Percentiles rank a stretch among this genome's conserved stretches.
These are phyloP conservation scores for Onychostruthus taczanowskii DNA, from an alignment of 2,113 vertebrate species.

Conservation along the genomic window DNA sequence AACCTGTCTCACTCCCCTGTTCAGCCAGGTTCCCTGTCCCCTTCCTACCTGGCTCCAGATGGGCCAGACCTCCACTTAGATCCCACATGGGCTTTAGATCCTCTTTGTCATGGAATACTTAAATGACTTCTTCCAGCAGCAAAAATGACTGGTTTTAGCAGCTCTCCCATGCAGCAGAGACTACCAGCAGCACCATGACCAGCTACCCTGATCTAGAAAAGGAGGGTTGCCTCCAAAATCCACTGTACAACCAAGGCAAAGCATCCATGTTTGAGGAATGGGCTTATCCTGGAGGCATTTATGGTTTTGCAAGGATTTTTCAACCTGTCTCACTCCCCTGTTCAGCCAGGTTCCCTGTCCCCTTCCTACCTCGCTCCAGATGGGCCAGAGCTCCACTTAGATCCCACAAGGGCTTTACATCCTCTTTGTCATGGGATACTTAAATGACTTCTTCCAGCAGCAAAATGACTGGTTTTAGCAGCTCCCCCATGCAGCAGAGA, in stretches of 20 bases:
- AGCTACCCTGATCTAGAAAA: too few relatives aligned
- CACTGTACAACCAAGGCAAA: too few relatives aligned
- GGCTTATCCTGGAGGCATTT: neutral
- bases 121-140: too few relatives aligned
- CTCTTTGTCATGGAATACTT: too few relatives aligned
- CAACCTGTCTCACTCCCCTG: accelerated
- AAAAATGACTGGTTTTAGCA: too few relatives aligned
- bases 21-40: neutral
- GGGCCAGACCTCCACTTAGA: neutral
- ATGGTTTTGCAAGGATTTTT: accelerated
- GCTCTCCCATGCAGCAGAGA: too few relatives aligned
- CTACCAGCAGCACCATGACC: too few relatives aligned
- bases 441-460: neutral
- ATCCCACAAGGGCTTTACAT: neutral
- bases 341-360: neutral
- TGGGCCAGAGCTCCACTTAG: neutral
- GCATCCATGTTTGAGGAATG: accelerated
- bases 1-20: accelerated
- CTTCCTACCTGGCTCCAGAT: accelerated
- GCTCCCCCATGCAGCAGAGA: neutral
- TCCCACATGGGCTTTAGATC: neutral
- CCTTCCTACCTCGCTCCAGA: accelerated
- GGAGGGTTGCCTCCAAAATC: too few relatives aligned
- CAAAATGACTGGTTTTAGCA: neutral
- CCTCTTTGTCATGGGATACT: accelerated